Percentiles rank a stretch among this genome's conserved stretches.
Evolutionary conservation across 2,888 invertebrate genomes (phyloP).

Genomic region (Yponomeuta plumbellus): DNA sequence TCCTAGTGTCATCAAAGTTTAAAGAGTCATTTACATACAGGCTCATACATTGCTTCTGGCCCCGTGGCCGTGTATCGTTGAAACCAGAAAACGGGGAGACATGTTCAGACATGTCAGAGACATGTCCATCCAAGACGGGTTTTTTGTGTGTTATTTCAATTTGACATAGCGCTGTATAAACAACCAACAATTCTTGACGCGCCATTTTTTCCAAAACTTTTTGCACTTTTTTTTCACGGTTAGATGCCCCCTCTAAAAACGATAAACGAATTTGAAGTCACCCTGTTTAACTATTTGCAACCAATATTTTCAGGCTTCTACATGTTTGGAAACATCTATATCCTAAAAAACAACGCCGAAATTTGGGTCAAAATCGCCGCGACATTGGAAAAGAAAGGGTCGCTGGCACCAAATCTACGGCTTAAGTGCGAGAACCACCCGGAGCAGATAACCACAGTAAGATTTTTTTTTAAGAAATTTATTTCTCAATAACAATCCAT

Average conservation of each 20-base stretch:
- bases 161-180: too few species aligned
- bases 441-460: conserved; percentile 51
- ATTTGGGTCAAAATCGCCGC: conserved; percentile 74
- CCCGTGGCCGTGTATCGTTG: too few species aligned
- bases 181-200: too few species aligned
- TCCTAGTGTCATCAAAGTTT: too few species aligned
- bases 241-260: not conserved
- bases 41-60: too few species aligned
- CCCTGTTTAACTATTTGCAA: conserved; percentile 21
- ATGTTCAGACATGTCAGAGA: too few species aligned
- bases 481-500: too few species aligned
- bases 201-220: too few species aligned
- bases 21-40: too few species aligned
- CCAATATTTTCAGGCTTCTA: conserved; percentile 70
- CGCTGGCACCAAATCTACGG: conserved; percentile 56
- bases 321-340: conserved; percentile 80
- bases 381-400: conserved; percentile 55
- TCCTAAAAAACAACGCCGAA: conserved; percentile 60
- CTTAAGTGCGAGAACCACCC: conserved; percentile 73
- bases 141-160: too few species aligned
- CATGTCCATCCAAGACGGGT: too few species aligned
- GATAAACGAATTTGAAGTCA: not conserved
- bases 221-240: not conserved
- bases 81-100: too few species aligned
- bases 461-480: conserved; percentile 28